phyloP scores from a whole-genome alignment of 2,888 invertebrate genomes.

The Aphidius colemani region DNA sequence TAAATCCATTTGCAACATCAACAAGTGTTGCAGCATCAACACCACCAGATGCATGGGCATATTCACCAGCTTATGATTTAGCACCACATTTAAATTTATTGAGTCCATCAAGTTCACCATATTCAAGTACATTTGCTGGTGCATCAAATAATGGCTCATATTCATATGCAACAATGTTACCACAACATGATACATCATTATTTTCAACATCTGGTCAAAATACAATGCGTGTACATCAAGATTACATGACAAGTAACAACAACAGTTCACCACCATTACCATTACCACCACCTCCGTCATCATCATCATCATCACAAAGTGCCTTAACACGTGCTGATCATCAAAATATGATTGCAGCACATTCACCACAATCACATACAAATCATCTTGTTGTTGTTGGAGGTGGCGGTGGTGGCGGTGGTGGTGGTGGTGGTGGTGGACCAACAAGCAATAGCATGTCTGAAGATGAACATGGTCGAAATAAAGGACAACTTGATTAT shows the following conservation, averaged over 20 bases:
- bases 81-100: slow-evolving; percentile 76
- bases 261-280: slow-evolving; percentile 66
- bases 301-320: slow-evolving; percentile 37
- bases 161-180: slow-evolving; percentile 64
- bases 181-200: slow-evolving; percentile 76
- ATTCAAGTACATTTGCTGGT: slow-evolving; percentile 65
- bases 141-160: slow-evolving; percentile 55
- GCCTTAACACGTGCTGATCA: slow-evolving; percentile 56
- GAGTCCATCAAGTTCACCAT: slow-evolving; percentile 70
- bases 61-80: slow-evolving; percentile 78
- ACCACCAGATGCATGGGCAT: slow-evolving; percentile 80
- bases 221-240: slow-evolving; percentile 68
- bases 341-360: slow-evolving; percentile 53
- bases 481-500: slow-evolving; percentile 46
- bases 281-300: slow-evolving; percentile 63
- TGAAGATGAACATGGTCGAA: slow-evolving; percentile 55
- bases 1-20: slow-evolving; percentile 67
- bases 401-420: background rate
- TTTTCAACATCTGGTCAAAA: slow-evolving; percentile 64
- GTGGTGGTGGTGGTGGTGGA: background rate
- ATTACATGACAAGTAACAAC: slow-evolving; percentile 65
- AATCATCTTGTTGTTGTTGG: slow-evolving; percentile 37
- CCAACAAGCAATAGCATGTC: slow-evolving; percentile 44
- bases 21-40: slow-evolving; percentile 62
- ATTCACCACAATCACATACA: slow-evolving; percentile 51